phyloP scores from a whole-genome alignment of 2,797 vertebrate genomes.

The Dipus sagitta region DNA sequence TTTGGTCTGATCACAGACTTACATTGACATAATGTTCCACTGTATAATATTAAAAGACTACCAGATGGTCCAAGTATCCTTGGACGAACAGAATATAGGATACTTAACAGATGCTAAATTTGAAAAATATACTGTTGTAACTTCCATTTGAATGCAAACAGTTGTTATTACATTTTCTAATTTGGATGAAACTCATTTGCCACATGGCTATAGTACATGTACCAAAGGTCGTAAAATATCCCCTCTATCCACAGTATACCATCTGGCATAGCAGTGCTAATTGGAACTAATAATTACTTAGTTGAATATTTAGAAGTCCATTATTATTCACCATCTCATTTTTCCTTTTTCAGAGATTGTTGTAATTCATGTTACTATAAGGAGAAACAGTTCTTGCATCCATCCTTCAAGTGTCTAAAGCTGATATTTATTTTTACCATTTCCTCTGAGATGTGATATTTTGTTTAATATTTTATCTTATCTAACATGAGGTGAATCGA shows the following conservation, averaged over 20 bases:
- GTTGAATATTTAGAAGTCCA: neutral
- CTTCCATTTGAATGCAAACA: neutral
- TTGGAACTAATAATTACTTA: neutral
- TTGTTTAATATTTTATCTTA: neutral
- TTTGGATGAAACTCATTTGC: neutral
- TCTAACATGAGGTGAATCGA: neutral
- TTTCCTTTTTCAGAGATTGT: neutral
- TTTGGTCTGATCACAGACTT: neutral
- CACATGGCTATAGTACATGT: neutral
- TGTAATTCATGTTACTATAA: neutral
- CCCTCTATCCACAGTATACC: neutral
- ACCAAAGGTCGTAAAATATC: neutral
- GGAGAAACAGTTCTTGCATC: neutral
- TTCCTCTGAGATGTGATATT: neutral
- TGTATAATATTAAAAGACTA: neutral
- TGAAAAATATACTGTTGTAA: neutral
- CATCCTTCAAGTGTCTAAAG: neutral
- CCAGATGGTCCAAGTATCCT: neutral
- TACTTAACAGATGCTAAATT: neutral
- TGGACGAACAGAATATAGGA: neutral
- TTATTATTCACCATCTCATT: neutral
- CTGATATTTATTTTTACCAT: neutral
- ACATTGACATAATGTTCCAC: neutral
- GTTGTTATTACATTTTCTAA: constrained; percentile 5
- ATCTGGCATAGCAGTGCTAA: neutral